These are phyloP conservation scores for Bellardia bayeri DNA, from an alignment of 2,888 invertebrate genomes.

Conservation along the genomic window DNA sequence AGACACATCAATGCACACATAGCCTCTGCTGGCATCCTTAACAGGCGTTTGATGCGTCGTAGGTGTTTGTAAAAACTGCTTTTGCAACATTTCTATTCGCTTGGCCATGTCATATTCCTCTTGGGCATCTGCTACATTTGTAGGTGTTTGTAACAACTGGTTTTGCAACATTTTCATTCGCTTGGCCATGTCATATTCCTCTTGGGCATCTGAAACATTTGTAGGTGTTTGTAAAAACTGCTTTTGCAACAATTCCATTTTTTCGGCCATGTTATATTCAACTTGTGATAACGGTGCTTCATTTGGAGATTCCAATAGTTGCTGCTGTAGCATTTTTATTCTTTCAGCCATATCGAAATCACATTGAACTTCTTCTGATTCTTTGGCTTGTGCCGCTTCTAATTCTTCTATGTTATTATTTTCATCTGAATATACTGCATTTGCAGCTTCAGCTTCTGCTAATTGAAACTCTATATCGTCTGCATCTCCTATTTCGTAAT, in stretches of 20 bases:
- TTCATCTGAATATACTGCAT: not conserved
- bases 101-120: constrained; percentile 4
- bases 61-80: constrained; percentile 12
- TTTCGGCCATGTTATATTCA: constrained; percentile 3
- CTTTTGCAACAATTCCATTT: constrained; percentile 5
- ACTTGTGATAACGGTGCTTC: not conserved
- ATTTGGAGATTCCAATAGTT: not conserved
- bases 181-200: constrained; percentile 8
- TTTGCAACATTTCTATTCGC: constrained; percentile 13
- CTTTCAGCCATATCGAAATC: constrained; percentile 30
- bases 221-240: not conserved
- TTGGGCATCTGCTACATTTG: not conserved
- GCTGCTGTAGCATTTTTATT: constrained; percentile 37
- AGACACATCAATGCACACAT: not conserved
- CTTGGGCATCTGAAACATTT: not conserved
- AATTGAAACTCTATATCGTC: constrained; percentile 51
- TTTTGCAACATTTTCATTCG: constrained; percentile 17
- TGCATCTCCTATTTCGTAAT: not conserved
- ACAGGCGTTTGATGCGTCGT: not conserved
- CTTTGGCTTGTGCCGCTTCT: not conserved
- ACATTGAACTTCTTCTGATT: not conserved
- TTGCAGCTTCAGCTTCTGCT: constrained; percentile 20
- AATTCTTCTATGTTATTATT: not conserved
- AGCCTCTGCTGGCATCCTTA: not conserved
- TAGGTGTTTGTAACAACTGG: not conserved